phyloP scores from a whole-genome alignment of 2,888 invertebrate genomes.

The Parnassius smintheus region DNA sequence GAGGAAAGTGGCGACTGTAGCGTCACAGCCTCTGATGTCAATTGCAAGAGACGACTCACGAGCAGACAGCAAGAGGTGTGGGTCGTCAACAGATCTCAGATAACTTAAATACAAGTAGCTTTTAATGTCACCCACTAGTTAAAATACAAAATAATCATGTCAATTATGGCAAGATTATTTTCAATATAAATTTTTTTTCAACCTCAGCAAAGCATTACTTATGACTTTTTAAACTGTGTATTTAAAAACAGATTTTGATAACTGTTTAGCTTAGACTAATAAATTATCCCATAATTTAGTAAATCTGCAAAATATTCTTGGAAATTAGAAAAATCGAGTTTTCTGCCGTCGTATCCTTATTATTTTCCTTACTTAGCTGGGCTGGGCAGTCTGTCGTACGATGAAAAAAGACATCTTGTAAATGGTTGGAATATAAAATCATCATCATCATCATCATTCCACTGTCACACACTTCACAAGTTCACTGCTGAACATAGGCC shows the following conservation, averaged over 20 bases:
- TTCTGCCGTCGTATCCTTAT: too few species aligned
- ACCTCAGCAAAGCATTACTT: too few species aligned
- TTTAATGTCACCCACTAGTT: constrained; percentile 59
- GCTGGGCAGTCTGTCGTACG: too few species aligned
- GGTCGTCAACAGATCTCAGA: constrained; percentile 29
- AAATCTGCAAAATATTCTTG: too few species aligned
- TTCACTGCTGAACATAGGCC: too few species aligned
- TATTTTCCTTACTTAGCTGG: too few species aligned
- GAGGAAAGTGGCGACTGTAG: constrained; percentile 18
- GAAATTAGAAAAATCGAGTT: too few species aligned
- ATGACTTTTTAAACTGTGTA: background rate
- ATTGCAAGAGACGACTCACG: constrained; percentile 27
- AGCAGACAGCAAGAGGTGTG: constrained; percentile 15
- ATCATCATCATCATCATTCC: too few species aligned
- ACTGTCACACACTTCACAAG: too few species aligned
- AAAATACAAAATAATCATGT: constrained; percentile 37
- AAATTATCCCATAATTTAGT: too few species aligned
- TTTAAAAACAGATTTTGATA: constrained; percentile 18
- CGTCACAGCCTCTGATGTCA: constrained; percentile 24
- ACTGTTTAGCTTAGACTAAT: background rate
- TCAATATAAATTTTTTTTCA: constrained; percentile 12
- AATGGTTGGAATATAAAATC: too few species aligned
- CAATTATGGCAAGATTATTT: constrained; percentile 32
- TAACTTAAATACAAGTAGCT: constrained; percentile 53
- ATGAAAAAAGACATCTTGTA: too few species aligned